phyloP scores from a whole-genome alignment of 2,888 invertebrate species.

The Spisula subtruncata region DNA sequence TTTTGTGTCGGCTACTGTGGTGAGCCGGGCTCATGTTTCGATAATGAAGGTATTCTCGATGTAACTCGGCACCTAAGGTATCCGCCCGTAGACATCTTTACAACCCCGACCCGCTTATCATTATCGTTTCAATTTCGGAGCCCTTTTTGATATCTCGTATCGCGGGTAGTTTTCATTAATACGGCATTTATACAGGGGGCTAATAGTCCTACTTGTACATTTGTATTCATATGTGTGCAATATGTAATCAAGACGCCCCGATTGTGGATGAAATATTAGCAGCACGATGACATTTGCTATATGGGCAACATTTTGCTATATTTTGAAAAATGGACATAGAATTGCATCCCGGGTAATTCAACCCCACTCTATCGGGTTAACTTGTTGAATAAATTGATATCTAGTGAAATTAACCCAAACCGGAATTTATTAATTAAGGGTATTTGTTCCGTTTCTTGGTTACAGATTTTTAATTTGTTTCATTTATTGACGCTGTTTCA shows the following conservation, averaged over 20 bases:
- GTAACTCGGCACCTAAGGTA: slow-evolving; percentile 41
- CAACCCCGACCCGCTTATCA: slow-evolving; percentile 47
- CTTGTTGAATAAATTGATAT: background rate
- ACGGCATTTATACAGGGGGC: slow-evolving; percentile 29
- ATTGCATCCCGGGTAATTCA: background rate
- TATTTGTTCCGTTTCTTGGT: background rate
- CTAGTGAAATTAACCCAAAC: background rate
- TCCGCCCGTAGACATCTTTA: slow-evolving; percentile 47
- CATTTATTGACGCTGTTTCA: no score
- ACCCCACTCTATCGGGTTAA: background rate
- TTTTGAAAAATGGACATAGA: slow-evolving; percentile 6
- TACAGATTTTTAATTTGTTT: background rate
- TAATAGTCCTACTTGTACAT: background rate
- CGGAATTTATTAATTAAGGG: slow-evolving; percentile 6
- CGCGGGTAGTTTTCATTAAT: slow-evolving; percentile 22
- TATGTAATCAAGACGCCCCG: background rate
- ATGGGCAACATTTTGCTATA: background rate
- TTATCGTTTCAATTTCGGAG: slow-evolving; percentile 31
- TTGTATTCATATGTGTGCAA: background rate
- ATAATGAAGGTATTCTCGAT: background rate
- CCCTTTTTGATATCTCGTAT: no score
- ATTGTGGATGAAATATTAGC: background rate
- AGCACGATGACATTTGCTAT: background rate
- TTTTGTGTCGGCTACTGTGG: slow-evolving; percentile 27
- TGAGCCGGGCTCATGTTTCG: background rate